Base-by-base conservation (phyloP, 2,113 vertebrate species). In the Sigmodon hispidus region DNA sequence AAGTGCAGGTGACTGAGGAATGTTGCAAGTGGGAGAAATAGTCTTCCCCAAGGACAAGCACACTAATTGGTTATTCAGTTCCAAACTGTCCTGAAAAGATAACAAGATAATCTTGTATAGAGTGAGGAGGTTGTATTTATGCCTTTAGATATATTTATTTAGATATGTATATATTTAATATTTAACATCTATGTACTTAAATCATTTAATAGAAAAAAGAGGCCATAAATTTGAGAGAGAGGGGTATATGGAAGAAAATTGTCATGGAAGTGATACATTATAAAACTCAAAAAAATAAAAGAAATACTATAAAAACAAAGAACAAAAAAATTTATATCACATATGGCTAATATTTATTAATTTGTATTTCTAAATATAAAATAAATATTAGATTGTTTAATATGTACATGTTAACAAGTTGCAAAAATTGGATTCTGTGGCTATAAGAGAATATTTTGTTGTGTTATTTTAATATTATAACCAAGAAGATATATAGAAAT, bases 401-500 rank as follows among this genome's bases (percentile, higher is more conserved):
- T 87, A 94, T 90, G 21, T 79, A n/a, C 26, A 89, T 95, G 61
- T 72, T 95, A 97, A 92, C n/a, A 94, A 85, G 84, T 40, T 73
- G 36, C 13, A 96, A 83, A 94, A 63, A n/a, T 94, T 94, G 89
- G 84, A 81, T 91, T 90, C 21, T 98, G 91, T 97, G 1, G 12
- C 79, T 97, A 96, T 52, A 50, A 96, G 95, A 95, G 3, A 94
- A 59, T 88, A 75, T 76, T 79, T 87, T 93, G 84, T 97, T 97
- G 94, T 72, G 22, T 89, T 3, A 96, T 90, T 97, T 94, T 75
- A 92, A 55, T 90, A 85, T 93, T 31, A 80, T 92, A 63, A 31
- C 81, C 83, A 69, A 65, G 93, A 59, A 93, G n/a, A 96, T 73
- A 97, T 70, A 75, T 96, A 94, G 89, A 97, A 98, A 94, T 1